A percentile compares a stretch with the other conserved stretches of the same genome.
Evolutionary conservation across 2,888 invertebrate species (phyloP).

Genomic region (Stenodema calcarata): DNA sequence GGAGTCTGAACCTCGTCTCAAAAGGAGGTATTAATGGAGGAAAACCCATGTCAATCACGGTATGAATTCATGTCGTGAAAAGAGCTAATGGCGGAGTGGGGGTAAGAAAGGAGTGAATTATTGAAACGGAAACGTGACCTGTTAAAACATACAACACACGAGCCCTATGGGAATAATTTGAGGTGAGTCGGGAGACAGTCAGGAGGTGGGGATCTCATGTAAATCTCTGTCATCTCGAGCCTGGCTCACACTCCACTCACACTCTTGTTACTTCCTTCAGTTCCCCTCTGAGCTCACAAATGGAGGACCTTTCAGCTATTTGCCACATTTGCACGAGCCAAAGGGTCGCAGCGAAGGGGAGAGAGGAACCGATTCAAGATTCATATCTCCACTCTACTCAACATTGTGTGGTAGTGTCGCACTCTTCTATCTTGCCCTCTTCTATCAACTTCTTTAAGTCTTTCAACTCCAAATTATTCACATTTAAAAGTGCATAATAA

Average conservation of each 20-base stretch:
- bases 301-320: conserved; percentile 28
- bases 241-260: background rate
- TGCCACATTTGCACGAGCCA: conserved; percentile 26
- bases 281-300: background rate
- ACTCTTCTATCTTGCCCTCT: background rate
- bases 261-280: background rate
- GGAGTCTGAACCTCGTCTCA: too few species aligned
- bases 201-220: conserved; percentile 4
- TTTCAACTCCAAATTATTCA: too few species aligned
- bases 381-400: background rate
- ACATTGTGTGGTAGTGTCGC: background rate
- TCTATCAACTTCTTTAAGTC: background rate
- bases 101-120: conserved; percentile 9
- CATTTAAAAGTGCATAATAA: too few species aligned
- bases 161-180: conserved; percentile 26
- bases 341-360: background rate
- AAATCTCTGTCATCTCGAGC: conserved; percentile 29
- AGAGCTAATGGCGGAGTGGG: background rate
- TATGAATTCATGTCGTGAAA: background rate
- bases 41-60: background rate
- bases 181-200: background rate
- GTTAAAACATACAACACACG: conserved; percentile 41
- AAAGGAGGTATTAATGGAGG: too few species aligned
- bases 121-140: conserved; percentile 38
- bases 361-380: conserved; percentile 4